These are phyloP conservation scores for Dasypus novemcinctus DNA, from an alignment of 2,113 vertebrate genomes.

Conservation along the genomic window DNA sequence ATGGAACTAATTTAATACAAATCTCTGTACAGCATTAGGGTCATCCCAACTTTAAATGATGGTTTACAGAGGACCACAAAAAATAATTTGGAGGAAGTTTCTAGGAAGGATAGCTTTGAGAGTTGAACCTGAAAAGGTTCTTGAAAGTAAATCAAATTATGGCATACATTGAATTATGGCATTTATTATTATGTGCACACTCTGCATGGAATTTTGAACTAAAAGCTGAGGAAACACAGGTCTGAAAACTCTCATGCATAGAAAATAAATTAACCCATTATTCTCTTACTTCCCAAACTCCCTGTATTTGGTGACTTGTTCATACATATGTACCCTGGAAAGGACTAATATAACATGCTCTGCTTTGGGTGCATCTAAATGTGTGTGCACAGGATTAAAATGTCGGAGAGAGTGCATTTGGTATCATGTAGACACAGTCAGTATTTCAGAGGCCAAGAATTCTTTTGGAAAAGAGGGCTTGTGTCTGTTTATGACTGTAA, in stretches of 20 bases:
- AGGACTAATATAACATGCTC: background rate
- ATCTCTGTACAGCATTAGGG: background rate
- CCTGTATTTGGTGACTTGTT: slow-evolving; percentile 26
- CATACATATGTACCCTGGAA: background rate
- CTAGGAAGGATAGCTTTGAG: slow-evolving; percentile 59
- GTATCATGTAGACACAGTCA: background rate
- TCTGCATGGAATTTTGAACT: slow-evolving; percentile 69
- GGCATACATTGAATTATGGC: slow-evolving; percentile 56
- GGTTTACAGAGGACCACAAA: slow-evolving; percentile 45
- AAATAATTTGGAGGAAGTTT: slow-evolving; percentile 62
- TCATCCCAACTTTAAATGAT: slow-evolving; percentile 40
- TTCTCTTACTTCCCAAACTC: background rate
- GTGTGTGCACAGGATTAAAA: background rate
- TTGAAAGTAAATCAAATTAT: slow-evolving; percentile 45
- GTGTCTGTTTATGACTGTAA: slow-evolving; percentile 48
- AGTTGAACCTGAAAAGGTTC: slow-evolving; percentile 59
- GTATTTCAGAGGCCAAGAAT: slow-evolving; percentile 28
- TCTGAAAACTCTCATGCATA: slow-evolving; percentile 62
- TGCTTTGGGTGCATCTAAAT: background rate
- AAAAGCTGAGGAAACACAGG: slow-evolving; percentile 61
- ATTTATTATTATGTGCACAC: slow-evolving; percentile 65
- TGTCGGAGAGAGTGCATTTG: background rate
- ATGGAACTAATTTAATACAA: background rate
- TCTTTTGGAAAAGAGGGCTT: slow-evolving; percentile 21
- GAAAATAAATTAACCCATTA: slow-evolving; percentile 70